These are phyloP conservation scores for Rhopalosiphum nymphaeae DNA, from an alignment of 2,888 invertebrate genomes.

Conservation along the genomic window DNA sequence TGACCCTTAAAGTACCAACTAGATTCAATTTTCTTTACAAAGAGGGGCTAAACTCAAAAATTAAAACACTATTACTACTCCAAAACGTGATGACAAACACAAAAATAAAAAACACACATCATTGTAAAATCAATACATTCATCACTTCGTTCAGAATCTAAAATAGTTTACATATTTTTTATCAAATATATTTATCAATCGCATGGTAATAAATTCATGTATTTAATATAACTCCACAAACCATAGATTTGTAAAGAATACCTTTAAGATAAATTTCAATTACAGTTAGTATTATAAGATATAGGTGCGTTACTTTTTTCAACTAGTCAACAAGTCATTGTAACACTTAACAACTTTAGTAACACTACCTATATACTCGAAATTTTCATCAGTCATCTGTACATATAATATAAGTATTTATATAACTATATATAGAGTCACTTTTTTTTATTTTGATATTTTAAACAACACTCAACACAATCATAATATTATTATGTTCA, in stretches of 20 bases:
- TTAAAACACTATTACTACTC: too few relatives aligned
- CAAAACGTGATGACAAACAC: too few relatives aligned
- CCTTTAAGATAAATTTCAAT: not conserved
- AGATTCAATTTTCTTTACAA: too few relatives aligned
- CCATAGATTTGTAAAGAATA: not conserved
- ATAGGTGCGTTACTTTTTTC: not conserved
- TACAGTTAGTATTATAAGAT: not conserved
- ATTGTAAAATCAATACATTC: too few relatives aligned
- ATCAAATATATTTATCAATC: not conserved
- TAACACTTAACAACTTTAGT: not conserved
- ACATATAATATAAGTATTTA: not conserved
- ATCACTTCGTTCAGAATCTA: too few relatives aligned
- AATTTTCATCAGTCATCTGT: not conserved
- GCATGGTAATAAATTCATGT: not conserved
- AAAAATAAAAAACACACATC: too few relatives aligned
- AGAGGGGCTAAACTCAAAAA: too few relatives aligned
- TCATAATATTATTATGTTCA: not conserved
- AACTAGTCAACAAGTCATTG: not conserved
- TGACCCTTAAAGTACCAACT: too few relatives aligned
- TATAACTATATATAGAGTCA: not conserved
- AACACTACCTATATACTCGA: not conserved
- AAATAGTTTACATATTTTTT: not conserved
- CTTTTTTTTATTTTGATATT: not conserved
- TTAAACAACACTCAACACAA: not conserved
- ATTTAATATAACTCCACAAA: not conserved